phyloP scores from a whole-genome alignment of 2,797 vertebrate genomes.

The Erpetoichthys calabaricus region DNA sequence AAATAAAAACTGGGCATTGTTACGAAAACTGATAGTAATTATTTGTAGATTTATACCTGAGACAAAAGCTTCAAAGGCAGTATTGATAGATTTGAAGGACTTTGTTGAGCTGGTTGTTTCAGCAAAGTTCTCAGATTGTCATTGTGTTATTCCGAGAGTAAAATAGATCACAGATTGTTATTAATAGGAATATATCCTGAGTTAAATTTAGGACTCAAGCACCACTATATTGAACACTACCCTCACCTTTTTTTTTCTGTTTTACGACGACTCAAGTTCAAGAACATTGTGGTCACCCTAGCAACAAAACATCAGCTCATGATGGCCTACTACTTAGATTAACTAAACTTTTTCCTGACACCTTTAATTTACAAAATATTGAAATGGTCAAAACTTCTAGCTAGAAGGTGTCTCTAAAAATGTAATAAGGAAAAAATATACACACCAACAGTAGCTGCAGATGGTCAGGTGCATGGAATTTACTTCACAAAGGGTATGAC shows the following conservation, averaged over 20 bases:
- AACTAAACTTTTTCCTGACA: constrained; percentile 10
- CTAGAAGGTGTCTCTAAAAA: no score
- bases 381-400: background rate
- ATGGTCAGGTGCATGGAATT: constrained; percentile 11
- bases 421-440: no score
- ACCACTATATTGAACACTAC: no score
- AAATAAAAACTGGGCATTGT: constrained; percentile 10
- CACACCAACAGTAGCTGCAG: no score
- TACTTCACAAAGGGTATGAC: constrained; percentile 15
- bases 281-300: constrained; percentile 11
- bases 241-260: constrained; percentile 6
- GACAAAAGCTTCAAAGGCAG: constrained; percentile 3
- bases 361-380: constrained; percentile 10
- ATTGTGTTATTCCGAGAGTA: background rate
- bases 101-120: constrained; percentile 8
- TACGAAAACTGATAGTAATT: constrained; percentile 6
- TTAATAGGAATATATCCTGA: background rate
- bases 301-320: constrained; percentile 12
- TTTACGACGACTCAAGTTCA: constrained; percentile 8
- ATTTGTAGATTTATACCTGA: constrained; percentile 5
- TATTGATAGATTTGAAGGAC: constrained; percentile 12
- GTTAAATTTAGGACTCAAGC: no score
- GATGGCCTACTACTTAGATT: constrained; percentile 10
- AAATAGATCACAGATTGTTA: constrained; percentile 10
- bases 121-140: constrained; percentile 7